Conservation (phyloP, 2,888 invertebrate species). For the Malachius bipustulatus region DNA sequence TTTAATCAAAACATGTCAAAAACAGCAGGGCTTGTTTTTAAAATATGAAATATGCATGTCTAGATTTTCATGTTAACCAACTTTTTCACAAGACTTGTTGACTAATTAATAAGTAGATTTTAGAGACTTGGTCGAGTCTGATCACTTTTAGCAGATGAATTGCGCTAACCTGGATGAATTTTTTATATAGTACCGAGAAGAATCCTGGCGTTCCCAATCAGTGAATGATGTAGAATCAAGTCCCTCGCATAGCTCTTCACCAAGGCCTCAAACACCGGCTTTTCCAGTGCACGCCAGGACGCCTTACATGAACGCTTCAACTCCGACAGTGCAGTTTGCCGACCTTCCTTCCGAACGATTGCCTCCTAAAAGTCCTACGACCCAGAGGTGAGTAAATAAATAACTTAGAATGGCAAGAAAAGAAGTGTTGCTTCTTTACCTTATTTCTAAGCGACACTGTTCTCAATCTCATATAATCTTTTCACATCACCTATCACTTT, state of each 20-base stretch:
- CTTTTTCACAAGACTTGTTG: no score
- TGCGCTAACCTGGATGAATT: constrained; percentile 8
- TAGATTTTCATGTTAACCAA: no score
- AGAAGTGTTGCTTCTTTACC: no score
- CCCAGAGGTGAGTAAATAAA: constrained; percentile 46
- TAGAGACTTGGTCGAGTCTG: no score
- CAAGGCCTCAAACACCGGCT: constrained; percentile 78
- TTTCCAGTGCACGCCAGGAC: constrained; percentile 89
- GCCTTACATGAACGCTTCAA: constrained; percentile 65
- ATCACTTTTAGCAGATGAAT: neutral
- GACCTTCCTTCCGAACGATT: constrained; percentile 46
- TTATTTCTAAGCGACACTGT: no score
- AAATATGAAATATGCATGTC: no score
- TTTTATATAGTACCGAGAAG: constrained; percentile 43
- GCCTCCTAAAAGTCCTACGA: constrained; percentile 72
- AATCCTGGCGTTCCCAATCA: constrained; percentile 52
- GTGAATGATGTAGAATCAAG: constrained; percentile 42
- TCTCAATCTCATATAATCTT: no score
- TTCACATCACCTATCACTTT: no score
- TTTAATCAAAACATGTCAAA: no score
- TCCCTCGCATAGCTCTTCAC: constrained; percentile 38
- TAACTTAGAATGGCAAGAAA: no score
- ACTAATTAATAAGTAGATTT: no score
- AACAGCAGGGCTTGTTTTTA: no score
- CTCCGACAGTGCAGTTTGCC: constrained; percentile 46